Percentiles rank a stretch among this genome's conserved stretches.
Evolutionary conservation across 2,113 vertebrate genomes (phyloP).

Genomic region (Cryptomyrus ogoouensis): DNA sequence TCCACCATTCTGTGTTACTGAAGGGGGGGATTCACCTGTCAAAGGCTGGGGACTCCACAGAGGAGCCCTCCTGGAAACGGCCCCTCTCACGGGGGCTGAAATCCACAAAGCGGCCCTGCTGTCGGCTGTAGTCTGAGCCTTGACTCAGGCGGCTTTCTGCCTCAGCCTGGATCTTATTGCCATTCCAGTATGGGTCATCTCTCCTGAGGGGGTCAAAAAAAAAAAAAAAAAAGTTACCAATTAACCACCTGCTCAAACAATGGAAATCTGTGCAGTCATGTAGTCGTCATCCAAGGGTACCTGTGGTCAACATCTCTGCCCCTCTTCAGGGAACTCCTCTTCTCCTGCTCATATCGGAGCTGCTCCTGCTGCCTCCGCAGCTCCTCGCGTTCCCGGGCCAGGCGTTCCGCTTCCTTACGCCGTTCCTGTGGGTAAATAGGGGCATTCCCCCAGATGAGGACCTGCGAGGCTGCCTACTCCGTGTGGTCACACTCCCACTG

Average conservation of each 20-base stretch:
- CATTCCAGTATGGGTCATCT: conserved; percentile 87
- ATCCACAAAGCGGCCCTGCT: conserved; percentile 83
- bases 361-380: conserved; percentile 91
- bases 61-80: conserved; percentile 72
- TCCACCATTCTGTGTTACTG: not conserved
- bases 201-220: conserved; percentile 56
- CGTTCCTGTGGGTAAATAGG: conserved; percentile 66
- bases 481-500: not conserved
- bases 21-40: conserved; percentile 67
- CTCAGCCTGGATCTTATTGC: conserved; percentile 78
- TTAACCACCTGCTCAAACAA: not conserved
- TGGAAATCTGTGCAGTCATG: not conserved
- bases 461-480: not conserved
- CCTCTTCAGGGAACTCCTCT: conserved; percentile 88
- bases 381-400: conserved; percentile 87
- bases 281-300: conserved; percentile 46
- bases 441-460: not conserved
- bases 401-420: conserved; percentile 88
- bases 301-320: conserved; percentile 87
- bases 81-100: conserved; percentile 79
- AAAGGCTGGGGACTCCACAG: conserved; percentile 71
- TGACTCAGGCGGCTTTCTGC: conserved; percentile 79
- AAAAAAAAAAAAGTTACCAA: not conserved
- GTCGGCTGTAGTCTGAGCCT: conserved; percentile 79
- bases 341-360: conserved; percentile 94